phyloP scores from a whole-genome alignment of 92 coral and sea anemone genomes.

The Epizoanthus illoricatus region DNA sequence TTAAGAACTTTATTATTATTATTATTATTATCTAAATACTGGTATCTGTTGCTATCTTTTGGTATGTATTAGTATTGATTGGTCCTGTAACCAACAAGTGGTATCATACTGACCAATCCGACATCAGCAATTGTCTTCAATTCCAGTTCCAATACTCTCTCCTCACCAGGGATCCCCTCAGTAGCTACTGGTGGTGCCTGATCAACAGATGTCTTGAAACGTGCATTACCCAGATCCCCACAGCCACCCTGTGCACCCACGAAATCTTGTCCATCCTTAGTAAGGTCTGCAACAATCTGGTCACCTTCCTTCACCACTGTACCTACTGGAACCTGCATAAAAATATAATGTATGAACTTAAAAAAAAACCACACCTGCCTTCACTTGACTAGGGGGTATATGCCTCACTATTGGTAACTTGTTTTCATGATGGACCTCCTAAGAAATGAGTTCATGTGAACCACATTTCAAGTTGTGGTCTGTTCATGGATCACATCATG shows the following conservation, averaged over 20 bases:
- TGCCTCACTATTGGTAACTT: background rate
- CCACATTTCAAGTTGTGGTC: too few relatives aligned
- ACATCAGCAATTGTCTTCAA: constrained; percentile 98
- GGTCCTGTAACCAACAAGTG: too few relatives aligned
- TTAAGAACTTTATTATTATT: too few relatives aligned
- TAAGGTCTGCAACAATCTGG: constrained; percentile 72
- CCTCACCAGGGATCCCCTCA: constrained; percentile 90
- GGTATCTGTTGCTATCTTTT: too few relatives aligned
- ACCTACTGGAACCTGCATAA: constrained; percentile 86
- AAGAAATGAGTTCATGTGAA: too few relatives aligned
- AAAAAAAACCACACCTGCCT: too few relatives aligned
- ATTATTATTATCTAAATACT: too few relatives aligned
- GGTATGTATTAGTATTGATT: too few relatives aligned
- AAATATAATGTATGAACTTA: background rate
- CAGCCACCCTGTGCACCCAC: constrained; percentile 82
- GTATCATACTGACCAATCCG: constrained; percentile 74
- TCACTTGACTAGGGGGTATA: background rate
- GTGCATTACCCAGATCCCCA: constrained; percentile 94
- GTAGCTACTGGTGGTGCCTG: constrained; percentile 75
- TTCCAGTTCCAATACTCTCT: constrained; percentile 83
- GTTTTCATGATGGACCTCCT: too few relatives aligned
- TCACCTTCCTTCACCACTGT: constrained; percentile 73
- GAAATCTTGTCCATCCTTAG: constrained; percentile 64
- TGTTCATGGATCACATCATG: too few relatives aligned
- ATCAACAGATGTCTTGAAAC: constrained; percentile 80